Conservation (phyloP, 2,113 vertebrate genomes). For the Albula goreensis region DNA sequence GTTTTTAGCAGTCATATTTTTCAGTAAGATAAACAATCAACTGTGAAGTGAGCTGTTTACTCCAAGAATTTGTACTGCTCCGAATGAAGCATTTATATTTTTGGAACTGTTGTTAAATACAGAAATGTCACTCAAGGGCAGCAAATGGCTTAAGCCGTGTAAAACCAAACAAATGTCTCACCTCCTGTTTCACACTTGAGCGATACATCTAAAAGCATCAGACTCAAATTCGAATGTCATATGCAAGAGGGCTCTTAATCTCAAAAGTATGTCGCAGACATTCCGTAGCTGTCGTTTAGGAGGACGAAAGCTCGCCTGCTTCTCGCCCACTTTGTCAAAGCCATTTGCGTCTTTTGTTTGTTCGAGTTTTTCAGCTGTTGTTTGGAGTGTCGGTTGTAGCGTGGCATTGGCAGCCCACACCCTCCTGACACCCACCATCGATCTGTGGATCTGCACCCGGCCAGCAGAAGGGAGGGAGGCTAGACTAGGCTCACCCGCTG, state of each 20-base stretch:
- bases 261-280: background rate
- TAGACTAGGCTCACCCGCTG: constrained; percentile 30
- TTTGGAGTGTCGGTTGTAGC: background rate
- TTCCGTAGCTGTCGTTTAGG: background rate
- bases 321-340: background rate
- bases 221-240: background rate
- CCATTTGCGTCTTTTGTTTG: background rate
- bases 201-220: background rate
- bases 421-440: constrained; percentile 44
- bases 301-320: background rate
- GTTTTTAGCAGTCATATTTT: background rate
- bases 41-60: background rate
- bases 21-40: background rate
- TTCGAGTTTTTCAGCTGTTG: background rate
- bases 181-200: background rate
- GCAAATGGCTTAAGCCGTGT: background rate
- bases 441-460: constrained; percentile 35
- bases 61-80: background rate
- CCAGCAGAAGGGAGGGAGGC: constrained; percentile 20
- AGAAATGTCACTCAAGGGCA: background rate
- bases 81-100: background rate
- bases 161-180: background rate
- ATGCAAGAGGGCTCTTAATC: background rate
- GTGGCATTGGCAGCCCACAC: constrained; percentile 48
- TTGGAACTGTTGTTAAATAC: background rate